phyloP scores from a whole-genome alignment of 2,113 vertebrate genomes.

The Scomber colias region DNA sequence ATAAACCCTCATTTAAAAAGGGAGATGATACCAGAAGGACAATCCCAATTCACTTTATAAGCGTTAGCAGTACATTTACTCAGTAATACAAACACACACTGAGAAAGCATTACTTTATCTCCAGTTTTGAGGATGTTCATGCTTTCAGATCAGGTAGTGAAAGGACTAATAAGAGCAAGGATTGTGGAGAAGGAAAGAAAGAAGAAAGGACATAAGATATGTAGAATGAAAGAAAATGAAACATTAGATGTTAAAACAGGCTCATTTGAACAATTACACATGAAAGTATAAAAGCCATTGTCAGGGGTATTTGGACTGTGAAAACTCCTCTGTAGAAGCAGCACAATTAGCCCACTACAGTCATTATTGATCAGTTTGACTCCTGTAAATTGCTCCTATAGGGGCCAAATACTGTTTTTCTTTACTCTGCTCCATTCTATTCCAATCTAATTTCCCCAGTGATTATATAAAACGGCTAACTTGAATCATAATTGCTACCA shows the following conservation, averaged over 20 bases:
- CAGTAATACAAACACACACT: too few species aligned
- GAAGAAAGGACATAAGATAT: too few species aligned
- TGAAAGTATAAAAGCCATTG: neutral
- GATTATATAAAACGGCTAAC: neutral
- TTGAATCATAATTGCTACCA: neutral
- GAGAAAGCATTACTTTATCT: too few species aligned
- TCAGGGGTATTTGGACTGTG: neutral
- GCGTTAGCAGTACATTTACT: too few species aligned
- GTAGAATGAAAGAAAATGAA: neutral
- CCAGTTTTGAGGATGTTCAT: too few species aligned
- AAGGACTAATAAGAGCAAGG: too few species aligned
- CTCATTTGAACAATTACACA: slow-evolving; percentile 2
- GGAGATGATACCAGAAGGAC: too few species aligned
- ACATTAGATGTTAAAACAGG: neutral
- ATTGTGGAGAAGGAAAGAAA: too few species aligned
- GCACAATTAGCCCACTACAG: neutral
- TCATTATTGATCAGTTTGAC: neutral
- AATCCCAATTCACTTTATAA: too few species aligned
- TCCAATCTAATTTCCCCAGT: neutral
- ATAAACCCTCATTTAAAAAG: too few species aligned
- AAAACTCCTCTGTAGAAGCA: neutral
- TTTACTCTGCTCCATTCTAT: neutral
- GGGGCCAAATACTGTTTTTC: neutral
- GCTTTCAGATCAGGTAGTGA: too few species aligned
- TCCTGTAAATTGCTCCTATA: slow-evolving; percentile 4